These are phyloP conservation scores for Cephus spinipes DNA, from an alignment of 2,888 invertebrate species.

Conservation along the genomic window DNA sequence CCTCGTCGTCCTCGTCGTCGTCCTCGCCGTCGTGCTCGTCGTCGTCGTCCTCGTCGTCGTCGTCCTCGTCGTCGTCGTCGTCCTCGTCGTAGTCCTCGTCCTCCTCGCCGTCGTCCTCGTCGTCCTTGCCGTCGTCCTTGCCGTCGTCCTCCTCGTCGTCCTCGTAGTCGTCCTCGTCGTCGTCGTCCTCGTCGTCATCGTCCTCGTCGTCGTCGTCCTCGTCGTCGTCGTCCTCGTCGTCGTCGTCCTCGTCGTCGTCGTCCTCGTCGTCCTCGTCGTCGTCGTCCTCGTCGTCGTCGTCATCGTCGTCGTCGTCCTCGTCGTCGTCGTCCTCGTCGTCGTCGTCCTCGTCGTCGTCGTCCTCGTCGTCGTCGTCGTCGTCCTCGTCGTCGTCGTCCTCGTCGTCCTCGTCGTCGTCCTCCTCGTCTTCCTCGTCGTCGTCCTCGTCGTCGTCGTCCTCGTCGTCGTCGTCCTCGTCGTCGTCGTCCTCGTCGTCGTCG, in stretches of 20 bases:
- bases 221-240: not conserved
- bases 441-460: conserved; percentile 12
- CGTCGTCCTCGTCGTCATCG: not conserved
- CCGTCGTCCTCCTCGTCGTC: too few species aligned
- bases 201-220: not conserved
- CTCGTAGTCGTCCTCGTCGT: too few species aligned
- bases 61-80: not conserved
- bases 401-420: too few species aligned
- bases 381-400: conserved; percentile 6
- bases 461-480: not conserved
- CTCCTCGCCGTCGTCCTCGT: too few species aligned
- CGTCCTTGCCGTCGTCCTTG: too few species aligned
- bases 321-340: not conserved
- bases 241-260: not conserved
- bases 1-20: too few species aligned
- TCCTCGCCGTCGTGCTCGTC: too few species aligned
- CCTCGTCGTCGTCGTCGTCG: not conserved
- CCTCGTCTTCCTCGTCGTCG: too few species aligned
- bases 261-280: not conserved
- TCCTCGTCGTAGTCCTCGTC: too few species aligned
- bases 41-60: conserved; percentile 1
- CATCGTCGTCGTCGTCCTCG: not conserved
- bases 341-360: not conserved
- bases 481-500: not conserved
- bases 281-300: conserved; percentile 1